Conservation (phyloP, 2,113 vertebrate species). For the Myodes glareolus region DNA sequence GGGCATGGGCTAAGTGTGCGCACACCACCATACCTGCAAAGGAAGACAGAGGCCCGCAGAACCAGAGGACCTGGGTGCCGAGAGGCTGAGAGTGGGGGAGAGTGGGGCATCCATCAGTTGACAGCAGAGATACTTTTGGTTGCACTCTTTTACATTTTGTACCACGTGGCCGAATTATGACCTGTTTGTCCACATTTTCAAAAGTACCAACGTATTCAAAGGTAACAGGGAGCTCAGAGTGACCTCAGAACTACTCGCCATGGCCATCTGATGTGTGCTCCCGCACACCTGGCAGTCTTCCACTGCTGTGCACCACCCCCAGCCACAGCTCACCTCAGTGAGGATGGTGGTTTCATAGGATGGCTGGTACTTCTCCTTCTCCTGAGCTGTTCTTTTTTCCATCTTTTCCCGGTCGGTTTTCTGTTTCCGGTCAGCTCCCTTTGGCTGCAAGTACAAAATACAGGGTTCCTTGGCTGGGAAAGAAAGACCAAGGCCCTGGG, state of each 20-base stretch:
- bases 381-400: slow-evolving; percentile 92
- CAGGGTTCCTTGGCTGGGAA: neutral
- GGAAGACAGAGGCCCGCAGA: accelerated
- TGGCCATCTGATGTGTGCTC: neutral
- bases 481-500: neutral
- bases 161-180: neutral
- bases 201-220: neutral
- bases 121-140: neutral
- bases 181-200: too few species aligned
- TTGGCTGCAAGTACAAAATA: slow-evolving; percentile 89
- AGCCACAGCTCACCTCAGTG: slow-evolving; percentile 89
- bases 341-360: slow-evolving; percentile 94
- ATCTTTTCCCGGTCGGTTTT: slow-evolving; percentile 97
- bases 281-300: neutral
- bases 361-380: slow-evolving; percentile 95
- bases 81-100: neutral
- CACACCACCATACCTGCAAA: accelerated
- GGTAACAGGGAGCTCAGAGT: neutral
- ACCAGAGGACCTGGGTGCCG: neutral
- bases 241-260: neutral
- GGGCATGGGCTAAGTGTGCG: accelerated
- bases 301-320: too few species aligned
- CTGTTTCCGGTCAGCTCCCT: slow-evolving; percentile 97
- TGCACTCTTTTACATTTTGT: neutral
- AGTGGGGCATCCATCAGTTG: neutral